Conservation (phyloP, 2,797 vertebrate genomes). For the Neostethus bicornis region DNA sequence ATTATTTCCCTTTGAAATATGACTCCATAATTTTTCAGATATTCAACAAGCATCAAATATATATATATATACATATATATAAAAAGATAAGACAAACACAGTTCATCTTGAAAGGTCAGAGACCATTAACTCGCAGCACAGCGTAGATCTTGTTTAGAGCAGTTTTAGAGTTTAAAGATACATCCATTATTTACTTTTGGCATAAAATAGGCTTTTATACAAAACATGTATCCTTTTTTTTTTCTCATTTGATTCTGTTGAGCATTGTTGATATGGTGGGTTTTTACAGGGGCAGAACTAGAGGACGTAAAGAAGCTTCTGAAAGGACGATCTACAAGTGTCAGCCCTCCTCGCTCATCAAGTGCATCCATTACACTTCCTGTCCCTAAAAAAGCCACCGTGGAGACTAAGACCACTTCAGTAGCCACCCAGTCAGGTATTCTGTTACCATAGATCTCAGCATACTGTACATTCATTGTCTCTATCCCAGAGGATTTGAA, state of each 20-base stretch:
- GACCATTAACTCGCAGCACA: too few relatives aligned
- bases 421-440: constrained; percentile 89
- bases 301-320: constrained; percentile 96
- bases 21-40: too few relatives aligned
- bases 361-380: constrained; percentile 85
- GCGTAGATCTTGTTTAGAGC: too few relatives aligned
- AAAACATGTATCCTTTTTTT: too few relatives aligned
- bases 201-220: too few relatives aligned
- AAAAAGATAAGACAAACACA: too few relatives aligned
- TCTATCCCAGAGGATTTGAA: neutral
- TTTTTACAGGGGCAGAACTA: constrained; percentile 90
- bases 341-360: constrained; percentile 91
- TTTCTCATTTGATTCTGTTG: neutral
- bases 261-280: neutral
- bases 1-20: too few relatives aligned
- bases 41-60: too few relatives aligned
- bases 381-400: constrained; percentile 88
- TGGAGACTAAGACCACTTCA: constrained; percentile 87
- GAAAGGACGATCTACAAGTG: constrained; percentile 92
- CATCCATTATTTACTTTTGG: too few relatives aligned
- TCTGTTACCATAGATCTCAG: constrained; percentile 3
- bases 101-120: too few relatives aligned
- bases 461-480: constrained; percentile 39
- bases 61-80: too few relatives aligned
- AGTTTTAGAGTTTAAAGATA: too few relatives aligned